Evolutionary conservation across 2,113 vertebrate species (phyloP).

Genomic region (Chunga burmeisteri): DNA sequence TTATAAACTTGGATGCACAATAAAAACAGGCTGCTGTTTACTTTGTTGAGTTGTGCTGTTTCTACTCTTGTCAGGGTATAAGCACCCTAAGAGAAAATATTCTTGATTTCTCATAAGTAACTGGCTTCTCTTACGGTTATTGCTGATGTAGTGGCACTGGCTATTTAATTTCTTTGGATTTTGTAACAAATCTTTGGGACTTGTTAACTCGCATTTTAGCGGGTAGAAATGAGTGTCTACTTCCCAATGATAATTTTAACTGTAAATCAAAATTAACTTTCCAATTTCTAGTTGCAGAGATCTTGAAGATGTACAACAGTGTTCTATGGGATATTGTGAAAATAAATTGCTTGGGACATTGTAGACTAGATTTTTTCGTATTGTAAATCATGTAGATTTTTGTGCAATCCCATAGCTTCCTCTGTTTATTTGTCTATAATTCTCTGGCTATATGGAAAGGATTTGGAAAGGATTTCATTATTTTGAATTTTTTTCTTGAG

Average conservation of each 20-base stretch:
- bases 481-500: background rate
- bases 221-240: background rate
- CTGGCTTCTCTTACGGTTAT: background rate
- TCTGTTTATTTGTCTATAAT: background rate
- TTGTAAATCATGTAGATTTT: background rate
- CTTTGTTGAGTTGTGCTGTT: background rate
- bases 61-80: background rate
- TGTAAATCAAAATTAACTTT: background rate
- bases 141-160: background rate
- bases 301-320: background rate
- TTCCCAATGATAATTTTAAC: background rate
- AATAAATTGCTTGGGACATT: background rate
- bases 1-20: background rate
- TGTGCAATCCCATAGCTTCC: background rate
- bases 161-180: background rate
- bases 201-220: background rate
- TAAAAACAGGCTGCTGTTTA: background rate
- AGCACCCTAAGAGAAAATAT: background rate
- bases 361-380: background rate
- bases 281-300: background rate
- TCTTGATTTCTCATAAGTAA: background rate
- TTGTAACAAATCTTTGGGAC: background rate
- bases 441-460: background rate
- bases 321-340: background rate
- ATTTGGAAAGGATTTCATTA: background rate